Evolutionary conservation across 2,797 vertebrate species (phyloP).

Genomic region (Petrocephalus sullivani): DNA sequence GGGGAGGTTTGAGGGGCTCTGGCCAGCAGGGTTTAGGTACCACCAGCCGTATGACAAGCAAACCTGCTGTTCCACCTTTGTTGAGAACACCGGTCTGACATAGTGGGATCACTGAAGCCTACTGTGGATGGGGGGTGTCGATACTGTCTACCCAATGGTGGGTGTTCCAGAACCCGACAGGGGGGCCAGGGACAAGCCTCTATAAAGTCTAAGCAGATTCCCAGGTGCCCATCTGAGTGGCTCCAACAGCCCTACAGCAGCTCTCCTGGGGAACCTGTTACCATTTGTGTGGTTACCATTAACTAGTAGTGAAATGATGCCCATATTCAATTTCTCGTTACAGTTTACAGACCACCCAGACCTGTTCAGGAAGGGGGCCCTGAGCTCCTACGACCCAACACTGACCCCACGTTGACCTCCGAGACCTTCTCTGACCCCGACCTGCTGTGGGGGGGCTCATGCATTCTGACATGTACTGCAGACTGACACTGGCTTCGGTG

Average conservation of each 20-base stretch:
- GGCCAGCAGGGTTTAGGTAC: background rate
- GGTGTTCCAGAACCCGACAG: background rate
- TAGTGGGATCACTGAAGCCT: background rate
- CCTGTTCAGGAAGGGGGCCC: background rate
- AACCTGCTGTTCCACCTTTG: background rate
- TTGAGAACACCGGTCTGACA: background rate
- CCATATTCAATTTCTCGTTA: background rate
- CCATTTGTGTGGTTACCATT: background rate
- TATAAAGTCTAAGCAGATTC: background rate
- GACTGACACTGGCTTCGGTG: slow-evolving; percentile 77
- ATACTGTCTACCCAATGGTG: background rate
- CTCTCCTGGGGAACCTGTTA: background rate
- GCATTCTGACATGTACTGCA: slow-evolving; percentile 38
- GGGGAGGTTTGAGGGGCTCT: background rate
- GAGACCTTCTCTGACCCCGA: background rate
- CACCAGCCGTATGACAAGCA: background rate
- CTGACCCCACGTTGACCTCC: background rate
- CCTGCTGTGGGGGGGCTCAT: background rate
- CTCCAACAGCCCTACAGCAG: background rate
- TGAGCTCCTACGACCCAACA: background rate
- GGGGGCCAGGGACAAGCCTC: background rate
- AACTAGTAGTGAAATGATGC: background rate
- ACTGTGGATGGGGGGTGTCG: background rate
- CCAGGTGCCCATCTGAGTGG: background rate
- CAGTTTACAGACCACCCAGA: background rate